Conservation (phyloP, 1,140 invertebrate species). For the Matsumurasca onukii region DNA sequence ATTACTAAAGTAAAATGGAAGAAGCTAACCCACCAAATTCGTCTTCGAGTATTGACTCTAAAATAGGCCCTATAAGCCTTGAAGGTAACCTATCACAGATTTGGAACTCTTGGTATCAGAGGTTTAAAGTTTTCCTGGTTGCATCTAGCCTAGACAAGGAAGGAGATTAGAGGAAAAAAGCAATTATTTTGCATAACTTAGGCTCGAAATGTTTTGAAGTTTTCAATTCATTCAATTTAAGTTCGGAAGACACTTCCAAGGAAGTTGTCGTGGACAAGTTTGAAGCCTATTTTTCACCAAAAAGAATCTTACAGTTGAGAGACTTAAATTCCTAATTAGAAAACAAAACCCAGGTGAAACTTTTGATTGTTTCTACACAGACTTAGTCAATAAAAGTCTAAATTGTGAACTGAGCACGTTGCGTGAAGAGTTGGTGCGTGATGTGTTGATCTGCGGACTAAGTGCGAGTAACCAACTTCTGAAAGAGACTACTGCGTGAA, state of each 20-base stretch:
- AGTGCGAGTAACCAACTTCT: neutral
- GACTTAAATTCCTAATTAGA: conserved; percentile 40
- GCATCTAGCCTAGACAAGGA: conserved; percentile 39
- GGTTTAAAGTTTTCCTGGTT: conserved; percentile 36
- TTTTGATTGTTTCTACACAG: conserved; percentile 39
- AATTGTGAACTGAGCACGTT: conserved; percentile 39
- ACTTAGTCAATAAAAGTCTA: conserved; percentile 37
- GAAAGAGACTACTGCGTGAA: conserved; percentile 20
- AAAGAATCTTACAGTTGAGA: conserved; percentile 40
- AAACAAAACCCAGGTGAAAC: conserved; percentile 38
- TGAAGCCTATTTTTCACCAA: conserved; percentile 38
- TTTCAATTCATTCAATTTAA: conserved; percentile 36
- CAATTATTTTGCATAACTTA: conserved; percentile 39
- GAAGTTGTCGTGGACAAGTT: conserved; percentile 27
- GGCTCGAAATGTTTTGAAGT: conserved; percentile 39
- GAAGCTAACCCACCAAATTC: too few species aligned
- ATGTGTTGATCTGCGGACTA: conserved; percentile 32
- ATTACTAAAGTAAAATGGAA: too few species aligned
- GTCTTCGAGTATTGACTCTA: neutral
- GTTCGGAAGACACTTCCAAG: conserved; percentile 14
- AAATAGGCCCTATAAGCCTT: conserved; percentile 1
- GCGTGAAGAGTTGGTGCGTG: conserved; percentile 36
- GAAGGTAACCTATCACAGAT: conserved; percentile 5
- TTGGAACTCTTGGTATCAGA: neutral
- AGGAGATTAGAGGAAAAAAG: conserved; percentile 40